phyloP scores from a whole-genome alignment of 2,797 vertebrate species.

The Bufotes viridis region DNA sequence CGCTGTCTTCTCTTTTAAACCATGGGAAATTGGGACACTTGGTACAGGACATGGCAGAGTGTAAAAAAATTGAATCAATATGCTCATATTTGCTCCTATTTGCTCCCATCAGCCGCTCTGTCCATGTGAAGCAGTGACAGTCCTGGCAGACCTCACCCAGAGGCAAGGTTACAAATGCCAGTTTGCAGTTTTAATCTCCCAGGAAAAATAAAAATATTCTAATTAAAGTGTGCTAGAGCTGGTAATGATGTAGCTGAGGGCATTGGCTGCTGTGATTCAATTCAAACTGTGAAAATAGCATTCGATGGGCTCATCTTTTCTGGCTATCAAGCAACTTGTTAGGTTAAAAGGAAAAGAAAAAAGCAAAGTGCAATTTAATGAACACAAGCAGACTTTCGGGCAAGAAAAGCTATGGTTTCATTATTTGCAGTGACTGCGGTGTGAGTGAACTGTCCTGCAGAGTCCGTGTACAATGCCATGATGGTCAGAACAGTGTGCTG shows the following conservation, averaged over 20 bases:
- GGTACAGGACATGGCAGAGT: constrained; percentile 28
- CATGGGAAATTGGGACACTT: constrained; percentile 1
- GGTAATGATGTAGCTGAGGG: constrained; percentile 64
- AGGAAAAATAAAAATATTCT: constrained; percentile 69
- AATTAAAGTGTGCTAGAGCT: constrained; percentile 67
- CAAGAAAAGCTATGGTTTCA: constrained; percentile 49
- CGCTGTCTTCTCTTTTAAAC: not conserved
- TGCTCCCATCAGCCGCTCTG: constrained; percentile 17
- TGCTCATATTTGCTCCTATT: constrained; percentile 25
- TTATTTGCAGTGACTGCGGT: constrained; percentile 44
- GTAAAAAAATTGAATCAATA: constrained; percentile 52
- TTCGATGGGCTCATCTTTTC: constrained; percentile 36
- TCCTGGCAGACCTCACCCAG: constrained; percentile 53
- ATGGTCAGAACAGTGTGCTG: constrained; percentile 43
- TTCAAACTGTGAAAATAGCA: constrained; percentile 64
- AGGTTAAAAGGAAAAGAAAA: constrained; percentile 39
- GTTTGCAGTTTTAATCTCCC: constrained; percentile 56
- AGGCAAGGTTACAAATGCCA: constrained; percentile 66
- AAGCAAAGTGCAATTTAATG: constrained; percentile 43
- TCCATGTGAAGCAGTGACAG: constrained; percentile 52
- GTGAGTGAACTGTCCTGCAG: constrained; percentile 27
- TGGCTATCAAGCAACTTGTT: constrained; percentile 47
- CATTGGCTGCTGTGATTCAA: constrained; percentile 64
- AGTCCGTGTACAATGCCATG: constrained; percentile 10
- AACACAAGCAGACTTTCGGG: constrained; percentile 38